These are phyloP conservation scores for Danionella dracula DNA, from an alignment of 2,797 vertebrate species.

Conservation along the genomic window DNA sequence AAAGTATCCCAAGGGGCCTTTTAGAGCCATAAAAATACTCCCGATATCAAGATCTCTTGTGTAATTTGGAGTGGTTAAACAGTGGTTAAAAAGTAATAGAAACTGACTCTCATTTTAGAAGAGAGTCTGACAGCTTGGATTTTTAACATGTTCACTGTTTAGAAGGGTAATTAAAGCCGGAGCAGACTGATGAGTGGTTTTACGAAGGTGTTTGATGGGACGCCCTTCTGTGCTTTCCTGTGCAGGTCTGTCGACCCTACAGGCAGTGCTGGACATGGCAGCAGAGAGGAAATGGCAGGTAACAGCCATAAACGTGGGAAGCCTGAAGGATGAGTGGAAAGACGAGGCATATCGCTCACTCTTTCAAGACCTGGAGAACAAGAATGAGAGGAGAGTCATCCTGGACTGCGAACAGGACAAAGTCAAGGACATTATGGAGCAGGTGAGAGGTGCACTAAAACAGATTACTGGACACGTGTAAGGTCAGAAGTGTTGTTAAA, in stretches of 20 bases:
- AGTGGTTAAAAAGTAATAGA: conserved; percentile 30
- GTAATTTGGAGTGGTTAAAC: conserved; percentile 32
- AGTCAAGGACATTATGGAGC: conserved; percentile 95
- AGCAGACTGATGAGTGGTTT: not conserved
- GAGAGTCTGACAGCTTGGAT: conserved; percentile 1
- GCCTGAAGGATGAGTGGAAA: conserved; percentile 95
- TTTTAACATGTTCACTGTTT: not conserved
- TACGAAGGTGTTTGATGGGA: conserved; percentile 9
- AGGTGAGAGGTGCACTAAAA: conserved; percentile 65
- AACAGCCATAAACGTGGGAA: conserved; percentile 93
- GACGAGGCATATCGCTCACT: conserved; percentile 93
- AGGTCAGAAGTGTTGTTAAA: conserved; percentile 1
- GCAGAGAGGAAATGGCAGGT: conserved; percentile 96
- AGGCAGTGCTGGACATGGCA: conserved; percentile 90
- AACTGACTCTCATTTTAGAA: conserved; percentile 20
- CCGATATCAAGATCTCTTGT: conserved; percentile 4
- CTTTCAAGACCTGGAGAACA: conserved; percentile 92
- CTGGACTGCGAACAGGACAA: conserved; percentile 95
- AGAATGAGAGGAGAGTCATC: conserved; percentile 89
- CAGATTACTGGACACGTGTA: not conserved
- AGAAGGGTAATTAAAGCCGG: conserved; percentile 21
- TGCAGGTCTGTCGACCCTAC: conserved; percentile 86
- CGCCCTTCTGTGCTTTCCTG: not conserved
- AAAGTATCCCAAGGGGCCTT: conserved; percentile 11
- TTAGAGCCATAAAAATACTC: conserved; percentile 8